Percentiles rank a stretch among this genome's conserved stretches.
phyloP scores from a whole-genome alignment of 2,888 invertebrate genomes.

The Oscheius sp. region DNA sequence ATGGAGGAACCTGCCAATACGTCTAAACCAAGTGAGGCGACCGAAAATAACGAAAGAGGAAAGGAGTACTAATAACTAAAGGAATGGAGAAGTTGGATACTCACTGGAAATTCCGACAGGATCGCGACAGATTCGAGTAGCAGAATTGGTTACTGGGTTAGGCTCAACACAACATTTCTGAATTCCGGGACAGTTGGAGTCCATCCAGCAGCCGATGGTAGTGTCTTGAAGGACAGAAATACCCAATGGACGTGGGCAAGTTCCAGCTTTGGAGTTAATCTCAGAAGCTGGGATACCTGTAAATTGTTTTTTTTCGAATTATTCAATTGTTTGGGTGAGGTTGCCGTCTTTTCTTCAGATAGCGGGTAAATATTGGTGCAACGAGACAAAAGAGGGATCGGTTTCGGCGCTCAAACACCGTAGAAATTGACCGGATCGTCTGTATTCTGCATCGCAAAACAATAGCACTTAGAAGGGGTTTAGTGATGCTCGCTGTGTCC shows the following conservation, averaged over 20 bases:
- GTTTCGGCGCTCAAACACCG: slow-evolving; percentile 27
- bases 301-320: slow-evolving; percentile 18
- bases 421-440: slow-evolving; percentile 26
- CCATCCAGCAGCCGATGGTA: slow-evolving; percentile 68
- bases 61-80: not conserved
- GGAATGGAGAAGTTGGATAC: slow-evolving; percentile 23
- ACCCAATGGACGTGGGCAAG: slow-evolving; percentile 66
- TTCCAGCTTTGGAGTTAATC: slow-evolving; percentile 67
- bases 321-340: not conserved
- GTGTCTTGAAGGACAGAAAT: slow-evolving; percentile 62
- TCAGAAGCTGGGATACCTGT: slow-evolving; percentile 67
- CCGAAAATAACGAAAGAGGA: not conserved
- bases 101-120: slow-evolving; percentile 65
- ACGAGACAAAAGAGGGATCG: slow-evolving; percentile 29
- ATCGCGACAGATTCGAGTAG: slow-evolving; percentile 67
- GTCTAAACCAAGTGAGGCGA: slow-evolving; percentile 22
- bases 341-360: slow-evolving; percentile 6
- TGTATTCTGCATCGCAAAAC: slow-evolving; percentile 12
- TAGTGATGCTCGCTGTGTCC: too few species aligned
- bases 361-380: slow-evolving; percentile 18
- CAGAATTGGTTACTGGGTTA: slow-evolving; percentile 65
- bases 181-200: slow-evolving; percentile 67
- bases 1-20: slow-evolving; percentile 56
- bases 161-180: slow-evolving; percentile 70
- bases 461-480: not conserved